A percentile compares a stretch with the other conserved stretches of the same genome.
Conservation (phyloP, 2,888 invertebrate species). For the Eretmocerus hayati region DNA sequence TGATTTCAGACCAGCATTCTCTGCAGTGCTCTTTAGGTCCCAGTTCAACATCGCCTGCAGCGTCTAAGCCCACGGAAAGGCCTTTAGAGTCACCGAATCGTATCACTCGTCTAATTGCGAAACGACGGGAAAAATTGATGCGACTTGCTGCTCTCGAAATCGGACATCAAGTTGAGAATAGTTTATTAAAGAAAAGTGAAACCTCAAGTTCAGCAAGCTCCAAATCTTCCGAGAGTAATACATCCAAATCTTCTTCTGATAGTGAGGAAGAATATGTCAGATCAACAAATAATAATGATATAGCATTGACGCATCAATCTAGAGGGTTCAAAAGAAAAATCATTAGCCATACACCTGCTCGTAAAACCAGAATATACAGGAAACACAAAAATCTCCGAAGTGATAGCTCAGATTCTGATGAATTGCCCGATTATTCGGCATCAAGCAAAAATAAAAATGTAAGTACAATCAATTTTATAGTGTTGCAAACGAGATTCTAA, state of each 20-base stretch:
- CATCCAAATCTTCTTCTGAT: conserved; percentile 10
- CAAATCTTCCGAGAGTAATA: background rate
- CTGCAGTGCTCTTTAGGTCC: conserved; percentile 35
- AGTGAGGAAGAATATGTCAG: conserved; percentile 25
- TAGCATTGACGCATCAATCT: conserved; percentile 27
- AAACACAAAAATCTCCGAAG: conserved; percentile 25
- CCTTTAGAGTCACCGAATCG: conserved; percentile 56
- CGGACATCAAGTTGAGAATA: conserved; percentile 21
- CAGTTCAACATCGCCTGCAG: conserved; percentile 27
- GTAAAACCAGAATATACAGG: conserved; percentile 28
- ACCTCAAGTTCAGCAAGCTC: background rate
- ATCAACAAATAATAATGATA: conserved; percentile 30
- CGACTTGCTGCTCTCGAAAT: conserved; percentile 51
- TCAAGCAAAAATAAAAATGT: conserved; percentile 9
- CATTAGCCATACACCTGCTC: conserved; percentile 21
- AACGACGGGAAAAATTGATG: conserved; percentile 61
- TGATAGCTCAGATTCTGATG: conserved; percentile 7
- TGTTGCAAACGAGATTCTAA: too few species aligned
- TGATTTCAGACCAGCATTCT: conserved; percentile 32
- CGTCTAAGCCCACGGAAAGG: conserved; percentile 29
- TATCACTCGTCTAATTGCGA: conserved; percentile 66
- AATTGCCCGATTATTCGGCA: background rate
- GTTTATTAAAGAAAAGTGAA: background rate
- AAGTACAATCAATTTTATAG: too few species aligned
- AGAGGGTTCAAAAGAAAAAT: conserved; percentile 37